Evolutionary conservation across 2,113 vertebrate species (phyloP).

Genomic region (Tonatia bakeri): DNA sequence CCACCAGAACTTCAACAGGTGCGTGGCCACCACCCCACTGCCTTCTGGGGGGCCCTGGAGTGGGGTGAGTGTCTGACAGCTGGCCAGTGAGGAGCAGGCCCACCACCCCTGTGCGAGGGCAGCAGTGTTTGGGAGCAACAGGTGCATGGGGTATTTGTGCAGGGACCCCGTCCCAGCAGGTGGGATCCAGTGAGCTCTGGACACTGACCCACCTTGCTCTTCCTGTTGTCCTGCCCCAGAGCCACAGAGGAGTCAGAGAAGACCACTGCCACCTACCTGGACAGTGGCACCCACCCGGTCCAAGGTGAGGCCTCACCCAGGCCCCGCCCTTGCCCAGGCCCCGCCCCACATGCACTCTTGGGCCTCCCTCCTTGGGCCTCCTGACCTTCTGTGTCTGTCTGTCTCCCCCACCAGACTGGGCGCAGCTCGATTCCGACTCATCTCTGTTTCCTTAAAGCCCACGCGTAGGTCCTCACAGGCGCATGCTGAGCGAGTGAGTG

Average conservation of each 20-base stretch:
- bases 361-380: conserved; percentile 31
- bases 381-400: conserved; percentile 73
- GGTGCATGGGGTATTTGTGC: background rate
- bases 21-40: background rate
- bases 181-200: background rate
- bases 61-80: background rate
- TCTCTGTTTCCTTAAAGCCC: conserved; percentile 74
- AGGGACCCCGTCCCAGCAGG: no score
- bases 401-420: conserved; percentile 76
- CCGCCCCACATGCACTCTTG: background rate
- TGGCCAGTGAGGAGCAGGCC: background rate
- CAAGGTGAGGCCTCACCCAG: conserved; percentile 85
- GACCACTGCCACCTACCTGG: conserved; percentile 90
- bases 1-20: conserved; percentile 87
- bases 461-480: conserved; percentile 70
- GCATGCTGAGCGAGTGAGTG: conserved; percentile 68
- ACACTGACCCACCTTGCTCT: no score
- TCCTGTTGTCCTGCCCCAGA: conserved; percentile 71
- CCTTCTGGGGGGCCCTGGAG: background rate
- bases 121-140: background rate
- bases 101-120: background rate
- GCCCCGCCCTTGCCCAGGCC: background rate
- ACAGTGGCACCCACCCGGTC: conserved; percentile 88
- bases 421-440: conserved; percentile 72
- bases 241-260: conserved; percentile 93